These are phyloP conservation scores for Schlechtendalia chinensis DNA, from an alignment of 1,140 invertebrate species.

Conservation along the genomic window DNA sequence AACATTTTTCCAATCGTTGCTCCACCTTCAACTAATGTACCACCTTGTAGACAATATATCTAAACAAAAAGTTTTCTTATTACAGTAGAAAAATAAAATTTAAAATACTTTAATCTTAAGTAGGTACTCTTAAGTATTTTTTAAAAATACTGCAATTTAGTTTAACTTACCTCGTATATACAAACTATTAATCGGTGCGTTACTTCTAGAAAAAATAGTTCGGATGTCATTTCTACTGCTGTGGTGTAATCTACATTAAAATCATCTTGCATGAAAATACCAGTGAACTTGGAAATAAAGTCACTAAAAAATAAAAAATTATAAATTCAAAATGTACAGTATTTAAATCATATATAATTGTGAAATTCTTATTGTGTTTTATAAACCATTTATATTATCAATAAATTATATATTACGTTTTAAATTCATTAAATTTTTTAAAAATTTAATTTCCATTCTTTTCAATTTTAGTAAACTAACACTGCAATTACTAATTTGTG, in stretches of 20 bases:
- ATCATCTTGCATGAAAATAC: slow-evolving; percentile 26
- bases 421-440: no score
- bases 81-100: background rate
- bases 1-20: slow-evolving; percentile 37
- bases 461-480: no score
- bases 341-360: no score
- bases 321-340: background rate
- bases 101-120: no score
- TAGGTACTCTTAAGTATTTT: background rate
- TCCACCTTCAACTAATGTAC: slow-evolving; percentile 17
- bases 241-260: slow-evolving; percentile 21
- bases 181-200: slow-evolving; percentile 36
- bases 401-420: no score
- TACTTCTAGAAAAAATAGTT: slow-evolving; percentile 31
- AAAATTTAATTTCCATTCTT: no score
- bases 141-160: background rate
- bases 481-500: no score
- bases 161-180: slow-evolving; percentile 28
- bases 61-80: slow-evolving; percentile 4
- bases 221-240: slow-evolving; percentile 42
- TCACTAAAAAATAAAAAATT: slow-evolving; percentile 21
- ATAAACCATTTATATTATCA: no score
- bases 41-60: slow-evolving; percentile 32
- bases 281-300: slow-evolving; percentile 22
- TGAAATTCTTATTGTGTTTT: no score